These are phyloP conservation scores for Aleiodes testaceus DNA, from an alignment of 2,888 invertebrate species.

Conservation along the genomic window DNA sequence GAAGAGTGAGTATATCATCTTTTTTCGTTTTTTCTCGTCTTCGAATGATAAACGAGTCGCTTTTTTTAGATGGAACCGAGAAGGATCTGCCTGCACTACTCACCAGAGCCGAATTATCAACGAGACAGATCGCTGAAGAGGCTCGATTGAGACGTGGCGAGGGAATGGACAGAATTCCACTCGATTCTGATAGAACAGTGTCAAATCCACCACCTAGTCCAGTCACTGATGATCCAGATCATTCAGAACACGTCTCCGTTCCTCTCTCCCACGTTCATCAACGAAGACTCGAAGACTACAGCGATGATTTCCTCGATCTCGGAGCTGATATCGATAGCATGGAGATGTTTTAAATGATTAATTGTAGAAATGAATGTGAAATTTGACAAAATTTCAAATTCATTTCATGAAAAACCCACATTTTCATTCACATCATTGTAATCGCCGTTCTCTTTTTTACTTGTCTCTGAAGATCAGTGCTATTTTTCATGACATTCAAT, in stretches of 20 bases:
- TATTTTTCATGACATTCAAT: slow-evolving; percentile 5
- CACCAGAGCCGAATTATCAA: slow-evolving; percentile 77
- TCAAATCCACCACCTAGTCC: slow-evolving; percentile 89
- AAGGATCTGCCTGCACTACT: slow-evolving; percentile 79
- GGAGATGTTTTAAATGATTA: slow-evolving; percentile 83
- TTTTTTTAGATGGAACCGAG: slow-evolving; percentile 71
- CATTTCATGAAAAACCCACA: too few species aligned
- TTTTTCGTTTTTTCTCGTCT: neutral
- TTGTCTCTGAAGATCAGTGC: neutral
- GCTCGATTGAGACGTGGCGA: slow-evolving; percentile 73
- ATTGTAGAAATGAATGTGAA: too few species aligned
- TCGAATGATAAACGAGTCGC: neutral
- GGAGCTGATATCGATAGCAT: slow-evolving; percentile 80
- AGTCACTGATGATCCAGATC: slow-evolving; percentile 79
- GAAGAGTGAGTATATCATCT: slow-evolving; percentile 55
- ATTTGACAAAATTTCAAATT: too few species aligned
- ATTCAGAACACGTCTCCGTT: slow-evolving; percentile 60
- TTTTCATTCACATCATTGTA: too few species aligned
- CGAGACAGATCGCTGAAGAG: slow-evolving; percentile 75
- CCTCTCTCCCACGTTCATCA: slow-evolving; percentile 55
- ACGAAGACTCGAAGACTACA: slow-evolving; percentile 74
- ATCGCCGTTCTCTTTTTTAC: neutral
- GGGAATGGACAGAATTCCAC: slow-evolving; percentile 67
- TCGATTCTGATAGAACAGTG: slow-evolving; percentile 73
- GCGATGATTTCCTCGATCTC: slow-evolving; percentile 83